These are phyloP conservation scores for Coptodon bakossiorum DNA, from an alignment of 2,113 vertebrate genomes.

Conservation along the genomic window DNA sequence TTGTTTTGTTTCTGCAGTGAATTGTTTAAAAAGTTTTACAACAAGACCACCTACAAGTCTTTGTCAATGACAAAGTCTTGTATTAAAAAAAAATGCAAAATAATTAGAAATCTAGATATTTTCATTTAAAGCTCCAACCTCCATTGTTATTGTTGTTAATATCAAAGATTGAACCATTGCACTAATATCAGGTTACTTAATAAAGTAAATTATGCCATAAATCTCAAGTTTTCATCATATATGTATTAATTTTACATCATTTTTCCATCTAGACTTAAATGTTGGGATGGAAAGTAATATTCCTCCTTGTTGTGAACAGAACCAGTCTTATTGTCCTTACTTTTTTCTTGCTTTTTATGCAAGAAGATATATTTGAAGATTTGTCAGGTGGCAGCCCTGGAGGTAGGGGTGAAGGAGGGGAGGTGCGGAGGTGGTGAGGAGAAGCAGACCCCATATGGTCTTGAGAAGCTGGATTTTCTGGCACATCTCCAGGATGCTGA, in stretches of 20 bases:
- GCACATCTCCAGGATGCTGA: slow-evolving; percentile 42
- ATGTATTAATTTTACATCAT: not conserved
- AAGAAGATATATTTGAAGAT: not conserved
- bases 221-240: not conserved
- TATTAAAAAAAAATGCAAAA: not conserved
- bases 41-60: not conserved
- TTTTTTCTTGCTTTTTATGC: not conserved
- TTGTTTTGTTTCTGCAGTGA: not conserved
- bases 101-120: not conserved
- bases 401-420: not conserved
- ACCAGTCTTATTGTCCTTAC: not conserved
- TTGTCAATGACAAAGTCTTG: not conserved
- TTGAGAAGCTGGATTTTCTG: slow-evolving; percentile 31
- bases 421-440: not conserved
- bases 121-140: not conserved
- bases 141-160: not conserved
- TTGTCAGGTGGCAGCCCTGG: slow-evolving; percentile 6
- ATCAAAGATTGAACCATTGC: not conserved
- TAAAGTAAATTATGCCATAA: not conserved
- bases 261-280: not conserved
- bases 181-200: not conserved
- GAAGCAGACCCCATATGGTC: slow-evolving; percentile 51
- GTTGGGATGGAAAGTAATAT: not conserved
- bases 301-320: not conserved
- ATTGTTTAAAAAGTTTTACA: not conserved